phyloP scores from a whole-genome alignment of 2,113 vertebrate genomes.

The Glaucomys volans region DNA sequence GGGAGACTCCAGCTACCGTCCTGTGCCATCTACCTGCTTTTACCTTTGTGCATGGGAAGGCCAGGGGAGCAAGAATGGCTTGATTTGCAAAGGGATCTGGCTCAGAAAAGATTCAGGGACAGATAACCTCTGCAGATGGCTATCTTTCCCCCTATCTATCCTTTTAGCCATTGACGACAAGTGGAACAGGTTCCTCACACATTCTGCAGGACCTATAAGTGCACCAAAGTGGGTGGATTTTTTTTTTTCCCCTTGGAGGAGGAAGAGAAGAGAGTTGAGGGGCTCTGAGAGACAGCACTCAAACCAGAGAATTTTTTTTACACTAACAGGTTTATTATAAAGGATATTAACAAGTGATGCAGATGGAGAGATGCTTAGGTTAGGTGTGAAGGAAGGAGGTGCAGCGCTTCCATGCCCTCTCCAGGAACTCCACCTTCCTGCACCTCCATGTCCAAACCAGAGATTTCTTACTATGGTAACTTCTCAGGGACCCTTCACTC shows the following conservation, averaged over 20 bases:
- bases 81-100: not conserved
- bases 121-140: not conserved
- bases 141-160: not conserved
- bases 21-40: not conserved
- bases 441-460: not conserved
- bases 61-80: not conserved
- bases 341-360: not conserved
- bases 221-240: too few species aligned
- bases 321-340: not conserved
- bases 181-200: rapidly evolving
- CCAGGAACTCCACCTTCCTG: not conserved
- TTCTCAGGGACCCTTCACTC: not conserved
- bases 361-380: not conserved
- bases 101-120: not conserved
- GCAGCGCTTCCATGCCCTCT: not conserved
- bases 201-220: not conserved
- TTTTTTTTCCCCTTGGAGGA: not conserved
- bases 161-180: not conserved
- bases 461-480: not conserved
- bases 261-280: not conserved
- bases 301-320: not conserved
- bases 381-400: not conserved
- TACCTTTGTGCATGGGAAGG: not conserved
- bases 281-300: not conserved
- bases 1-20: not conserved